Percentiles rank a stretch among this genome's conserved stretches.
These are phyloP conservation scores for Hylomyscus alleni DNA, from an alignment of 2,797 vertebrate genomes.

Conservation along the genomic window DNA sequence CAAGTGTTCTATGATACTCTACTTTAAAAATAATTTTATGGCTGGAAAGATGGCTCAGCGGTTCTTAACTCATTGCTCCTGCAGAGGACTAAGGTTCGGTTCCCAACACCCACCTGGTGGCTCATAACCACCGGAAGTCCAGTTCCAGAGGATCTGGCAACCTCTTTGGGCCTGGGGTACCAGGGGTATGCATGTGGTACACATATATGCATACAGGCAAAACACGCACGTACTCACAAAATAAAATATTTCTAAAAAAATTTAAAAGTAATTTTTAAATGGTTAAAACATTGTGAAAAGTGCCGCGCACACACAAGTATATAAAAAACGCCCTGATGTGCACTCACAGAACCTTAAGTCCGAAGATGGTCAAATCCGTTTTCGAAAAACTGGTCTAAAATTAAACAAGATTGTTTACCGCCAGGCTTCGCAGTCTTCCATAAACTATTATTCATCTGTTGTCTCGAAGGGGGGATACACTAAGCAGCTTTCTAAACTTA, in stretches of 20 bases:
- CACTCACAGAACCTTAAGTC: conserved; percentile 38
- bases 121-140: not conserved
- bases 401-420: conserved; percentile 49
- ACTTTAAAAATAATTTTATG: not conserved
- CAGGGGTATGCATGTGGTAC: too few relatives aligned
- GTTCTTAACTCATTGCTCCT: not conserved
- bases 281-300: conserved; percentile 33
- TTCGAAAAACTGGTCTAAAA: conserved; percentile 47
- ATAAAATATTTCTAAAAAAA: not conserved
- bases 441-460: conserved; percentile 41
- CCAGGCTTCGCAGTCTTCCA: conserved; percentile 40
- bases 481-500: conserved; percentile 48
- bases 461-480: conserved; percentile 18
- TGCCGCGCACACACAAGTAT: not conserved
- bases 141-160: not conserved
- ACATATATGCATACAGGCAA: not conserved
- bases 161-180: not conserved
- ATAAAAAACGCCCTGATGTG: conserved; percentile 24
- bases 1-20: not conserved
- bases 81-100: not conserved
- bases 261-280: not conserved
- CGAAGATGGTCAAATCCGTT: conserved; percentile 38
- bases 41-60: not conserved
- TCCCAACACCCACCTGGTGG: not conserved
- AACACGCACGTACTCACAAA: not conserved